These are phyloP conservation scores for Rhinichthys klamathensis DNA, from an alignment of 2,113 vertebrate species.

Conservation along the genomic window DNA sequence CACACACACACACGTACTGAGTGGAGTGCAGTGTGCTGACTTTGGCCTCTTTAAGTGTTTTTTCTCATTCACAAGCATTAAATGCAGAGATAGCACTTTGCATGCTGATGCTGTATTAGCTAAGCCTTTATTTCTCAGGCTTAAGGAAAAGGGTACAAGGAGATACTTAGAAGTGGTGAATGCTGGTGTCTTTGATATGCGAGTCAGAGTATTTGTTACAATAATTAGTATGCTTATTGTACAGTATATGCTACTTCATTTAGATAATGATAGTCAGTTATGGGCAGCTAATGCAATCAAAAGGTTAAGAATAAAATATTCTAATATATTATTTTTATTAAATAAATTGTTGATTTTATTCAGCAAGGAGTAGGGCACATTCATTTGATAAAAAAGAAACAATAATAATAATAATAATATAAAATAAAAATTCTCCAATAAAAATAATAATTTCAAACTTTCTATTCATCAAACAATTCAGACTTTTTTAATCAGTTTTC, in stretches of 20 bases:
- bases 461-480: no score
- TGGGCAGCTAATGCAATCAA: not conserved
- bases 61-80: slow-evolving; percentile 34
- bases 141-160: slow-evolving; percentile 14
- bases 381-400: not conserved
- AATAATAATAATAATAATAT: no score
- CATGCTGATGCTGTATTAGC: slow-evolving; percentile 16
- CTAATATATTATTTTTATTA: not conserved
- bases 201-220: not conserved
- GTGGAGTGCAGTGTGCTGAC: slow-evolving; percentile 39
- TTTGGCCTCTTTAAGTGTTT: slow-evolving; percentile 41
- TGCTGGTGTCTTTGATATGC: not conserved
- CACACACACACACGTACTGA: not conserved
- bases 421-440: no score
- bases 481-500: no score
- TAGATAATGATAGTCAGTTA: not conserved
- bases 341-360: no score
- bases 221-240: not conserved
- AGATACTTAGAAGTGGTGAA: not conserved
- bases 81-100: slow-evolving; percentile 44
- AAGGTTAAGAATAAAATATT: not conserved
- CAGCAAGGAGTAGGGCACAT: no score
- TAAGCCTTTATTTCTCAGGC: slow-evolving; percentile 38
- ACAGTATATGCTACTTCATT: not conserved
- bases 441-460: no score